These are phyloP conservation scores for Aspidapion aeneum DNA, from an alignment of 2,888 invertebrate genomes.

Conservation along the genomic window DNA sequence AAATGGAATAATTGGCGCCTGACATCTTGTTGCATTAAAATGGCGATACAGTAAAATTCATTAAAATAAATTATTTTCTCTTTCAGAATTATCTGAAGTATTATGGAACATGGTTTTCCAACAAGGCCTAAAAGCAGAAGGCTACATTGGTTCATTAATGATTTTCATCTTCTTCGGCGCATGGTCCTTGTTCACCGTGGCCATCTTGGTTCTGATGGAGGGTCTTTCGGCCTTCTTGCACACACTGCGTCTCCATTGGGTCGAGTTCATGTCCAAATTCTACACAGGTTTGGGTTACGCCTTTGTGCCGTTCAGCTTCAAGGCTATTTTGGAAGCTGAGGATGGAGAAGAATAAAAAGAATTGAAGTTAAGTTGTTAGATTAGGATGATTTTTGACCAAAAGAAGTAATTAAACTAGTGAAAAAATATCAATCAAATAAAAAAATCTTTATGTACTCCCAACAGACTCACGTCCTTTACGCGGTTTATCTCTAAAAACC, in stretches of 20 bases:
- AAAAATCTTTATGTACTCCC: no score
- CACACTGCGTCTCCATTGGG: conserved; percentile 85
- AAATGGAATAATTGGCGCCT: no score
- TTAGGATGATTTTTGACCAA: no score
- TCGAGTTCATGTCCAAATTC: conserved; percentile 84
- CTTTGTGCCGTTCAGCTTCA: conserved; percentile 85
- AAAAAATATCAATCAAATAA: no score
- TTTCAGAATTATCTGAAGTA: conserved; percentile 40
- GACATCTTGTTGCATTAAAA: no score
- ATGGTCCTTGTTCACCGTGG: conserved; percentile 79
- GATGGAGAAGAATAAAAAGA: conserved; percentile 17
- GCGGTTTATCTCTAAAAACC: no score
- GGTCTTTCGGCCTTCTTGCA: conserved; percentile 88
- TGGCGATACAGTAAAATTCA: no score
- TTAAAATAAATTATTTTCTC: no score
- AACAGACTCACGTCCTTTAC: no score
- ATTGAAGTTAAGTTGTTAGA: neutral
- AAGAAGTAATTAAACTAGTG: no score
- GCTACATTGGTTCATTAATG: conserved; percentile 48
- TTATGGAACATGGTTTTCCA: conserved; percentile 39
- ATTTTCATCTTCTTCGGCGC: conserved; percentile 66
- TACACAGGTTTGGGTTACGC: conserved; percentile 78
- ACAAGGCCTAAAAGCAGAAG: conserved; percentile 33
- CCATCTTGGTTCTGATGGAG: conserved; percentile 86
- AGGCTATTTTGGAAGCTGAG: conserved; percentile 59